Evolutionary conservation across 2,797 vertebrate species (phyloP), one percentile per base, ranked within the genome.

Genomic region (Bradypodion ventrale): DNA sequence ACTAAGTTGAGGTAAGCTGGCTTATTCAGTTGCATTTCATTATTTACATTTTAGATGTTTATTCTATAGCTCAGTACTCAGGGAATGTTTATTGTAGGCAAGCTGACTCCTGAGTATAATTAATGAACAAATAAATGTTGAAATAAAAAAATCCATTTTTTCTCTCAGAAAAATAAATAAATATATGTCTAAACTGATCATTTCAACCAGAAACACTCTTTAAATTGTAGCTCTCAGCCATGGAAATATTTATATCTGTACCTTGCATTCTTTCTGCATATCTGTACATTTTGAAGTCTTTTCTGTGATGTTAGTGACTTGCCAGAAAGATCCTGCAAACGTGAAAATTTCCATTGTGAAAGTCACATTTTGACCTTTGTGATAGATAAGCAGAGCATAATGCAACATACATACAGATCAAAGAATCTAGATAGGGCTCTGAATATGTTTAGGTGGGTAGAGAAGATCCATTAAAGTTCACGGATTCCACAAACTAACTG

Each of bases 371-470:
- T 83, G 63, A 83, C 69, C 46, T 74, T 83, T 79, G 44, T 59
- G 37, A n/a, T 79, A 46, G 49, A 87, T 75, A 59, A 69, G 49
- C 60, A 68, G 40, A 83, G 79, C n/a, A 40, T 76, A 74, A 87
- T 79, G 70, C 52, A 73, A n/a, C 37, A 37, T 66, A 87, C 7
- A n/a, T 4, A 59, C 0, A 83, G 35, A 66, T 83, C 37, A 84
- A 77, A 83, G 63, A 44, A 10, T 62, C 0, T 60, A n/a, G 29
- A 35, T 60, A 40, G 62, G 49, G 46, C 62, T 44, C 62, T 56
- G 75, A 68, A 75, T 40, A 44, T 80, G 52, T 85, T 81, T 85
- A 65, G 35, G 52, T 68, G 52, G 78, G 49, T 44, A 65, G 27
- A 29, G 32, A 19, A 49, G 32, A 62, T 44, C n/a, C 73, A 75